Percentiles rank a stretch among this genome's conserved stretches.
phyloP scores from a whole-genome alignment of 2,113 vertebrate genomes.

The Circaetus cinerascens region DNA sequence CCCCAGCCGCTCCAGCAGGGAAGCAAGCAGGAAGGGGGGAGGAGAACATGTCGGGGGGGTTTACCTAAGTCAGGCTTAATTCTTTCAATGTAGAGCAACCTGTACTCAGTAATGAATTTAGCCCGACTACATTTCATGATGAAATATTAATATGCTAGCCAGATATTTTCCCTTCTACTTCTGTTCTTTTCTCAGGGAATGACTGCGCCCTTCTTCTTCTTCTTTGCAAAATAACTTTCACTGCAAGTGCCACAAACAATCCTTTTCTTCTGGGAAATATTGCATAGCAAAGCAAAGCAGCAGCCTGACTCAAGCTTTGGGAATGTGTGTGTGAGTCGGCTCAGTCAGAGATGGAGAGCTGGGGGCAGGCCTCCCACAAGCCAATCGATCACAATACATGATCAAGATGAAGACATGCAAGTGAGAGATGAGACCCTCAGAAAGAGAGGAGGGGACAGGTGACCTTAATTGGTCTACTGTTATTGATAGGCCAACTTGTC shows the following conservation, averaged over 20 bases:
- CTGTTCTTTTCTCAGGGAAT: not conserved
- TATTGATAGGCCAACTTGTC: conserved; percentile 57
- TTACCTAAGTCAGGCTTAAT: not conserved
- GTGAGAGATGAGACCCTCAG: conserved; percentile 29
- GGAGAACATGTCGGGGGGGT: not conserved
- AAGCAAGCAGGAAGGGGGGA: not conserved
- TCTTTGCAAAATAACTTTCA: not conserved
- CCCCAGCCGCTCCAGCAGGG: rapidly evolving
- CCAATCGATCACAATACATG: not conserved
- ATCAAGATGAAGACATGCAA: not conserved
- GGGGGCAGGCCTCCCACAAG: not conserved
- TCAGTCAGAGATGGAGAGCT: not conserved
- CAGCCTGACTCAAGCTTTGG: not conserved
- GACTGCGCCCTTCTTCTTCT: not conserved
- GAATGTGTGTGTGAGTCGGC: rapidly evolving
- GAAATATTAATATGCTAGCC: not conserved
- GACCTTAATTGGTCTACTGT: conserved; percentile 50
- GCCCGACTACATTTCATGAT: not conserved
- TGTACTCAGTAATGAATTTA: not conserved
- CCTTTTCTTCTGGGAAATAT: not conserved
- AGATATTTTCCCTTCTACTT: not conserved
- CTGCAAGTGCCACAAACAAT: not conserved
- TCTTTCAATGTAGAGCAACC: not conserved
- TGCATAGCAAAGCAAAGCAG: not conserved
- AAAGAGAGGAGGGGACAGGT: conserved; percentile 53